Percentiles rank a stretch among this genome's conserved stretches.
These are phyloP conservation scores for Drosophila pseudoobscura DNA, from an alignment of 1,140 invertebrate species.

Conservation along the genomic window DNA sequence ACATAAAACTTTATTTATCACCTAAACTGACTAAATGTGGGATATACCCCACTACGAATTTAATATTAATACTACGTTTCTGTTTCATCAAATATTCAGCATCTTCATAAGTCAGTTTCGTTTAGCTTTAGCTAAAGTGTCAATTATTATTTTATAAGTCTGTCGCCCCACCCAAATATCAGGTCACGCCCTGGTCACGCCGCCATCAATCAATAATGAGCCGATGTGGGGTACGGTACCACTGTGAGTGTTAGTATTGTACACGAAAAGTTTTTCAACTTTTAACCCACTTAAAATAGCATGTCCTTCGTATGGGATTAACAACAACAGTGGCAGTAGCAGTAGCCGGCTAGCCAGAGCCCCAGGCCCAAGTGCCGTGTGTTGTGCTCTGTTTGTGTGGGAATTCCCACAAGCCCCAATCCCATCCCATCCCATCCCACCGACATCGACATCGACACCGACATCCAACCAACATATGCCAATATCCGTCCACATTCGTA, in stretches of 20 bases:
- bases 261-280: constrained; percentile 73
- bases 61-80: not conserved
- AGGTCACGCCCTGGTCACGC: constrained; percentile 31
- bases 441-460: too few species aligned
- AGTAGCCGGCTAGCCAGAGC: constrained; percentile 31
- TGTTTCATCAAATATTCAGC: constrained; percentile 14
- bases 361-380: too few species aligned
- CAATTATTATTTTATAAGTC: constrained; percentile 36
- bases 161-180: not conserved
- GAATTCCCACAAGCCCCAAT: constrained; percentile 61
- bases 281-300: constrained; percentile 82
- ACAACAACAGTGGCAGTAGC: constrained; percentile 36
- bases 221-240: constrained; percentile 13
- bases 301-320: constrained; percentile 78
- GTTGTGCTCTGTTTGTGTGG: constrained; percentile 39
- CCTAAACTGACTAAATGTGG: too few species aligned
- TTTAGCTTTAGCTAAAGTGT: constrained; percentile 3
- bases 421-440: too few species aligned
- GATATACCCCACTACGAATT: too few species aligned
- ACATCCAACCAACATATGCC: constrained; percentile 41
- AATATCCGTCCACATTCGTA: constrained; percentile 26
- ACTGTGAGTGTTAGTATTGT: constrained; percentile 31
- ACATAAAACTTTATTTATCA: too few species aligned
- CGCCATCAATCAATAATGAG: constrained; percentile 64
- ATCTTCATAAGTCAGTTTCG: not conserved